Evolutionary conservation across 2,888 invertebrate species (phyloP), one percentile per base, ranked within the genome.

Genomic region (Gerris lacustris): DNA sequence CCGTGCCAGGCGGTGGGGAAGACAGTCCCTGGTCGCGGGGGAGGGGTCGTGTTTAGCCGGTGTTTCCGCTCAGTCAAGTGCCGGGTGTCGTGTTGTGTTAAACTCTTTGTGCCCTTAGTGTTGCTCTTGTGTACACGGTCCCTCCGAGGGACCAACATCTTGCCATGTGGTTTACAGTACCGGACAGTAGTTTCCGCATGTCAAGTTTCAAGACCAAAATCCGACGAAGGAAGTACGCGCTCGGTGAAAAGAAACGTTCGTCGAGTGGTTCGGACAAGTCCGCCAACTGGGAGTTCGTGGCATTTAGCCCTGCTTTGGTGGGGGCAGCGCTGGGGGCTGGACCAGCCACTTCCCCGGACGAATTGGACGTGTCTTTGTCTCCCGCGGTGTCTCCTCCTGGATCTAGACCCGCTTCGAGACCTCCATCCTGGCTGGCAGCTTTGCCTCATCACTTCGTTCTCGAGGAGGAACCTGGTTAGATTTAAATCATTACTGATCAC

Each of bases 201-300:
- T 79, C 79, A 76, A 79, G 79, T 77, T 78, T 78, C 77, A 82
- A 82, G 80, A 79, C 75, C 73, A 78, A 76, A 73, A 76, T 75
- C 45, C 74, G 73, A 69, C 74, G 76, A 44, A 72, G 75, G 70
- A 76, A 76, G 73, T 75, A 76, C 69, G 75, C 76, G 17, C 67
- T 76, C 47, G 80, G 80, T 68, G 78, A 80, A 75, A 80, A 80
- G 71, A 79, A 80, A 74, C 78, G 79, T 75, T 78, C 78, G 43
- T 73, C 77, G 63, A 78, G 79, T 66, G 78, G 76, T 69, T 79
- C 79, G 76, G 80, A 78, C 74, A 76, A 79, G 15, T 77, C 77
- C 6, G 78, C 77, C 66, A 78, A 70, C 67, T 80, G 80, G 80
- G 78, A 80, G 74, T 80, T 80, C 75, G 78, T 80, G 69, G 80